A percentile compares a stretch with the other conserved stretches of the same genome.
Evolutionary conservation across 2,888 invertebrate genomes (phyloP).

Genomic region (Chirona hameri): DNA sequence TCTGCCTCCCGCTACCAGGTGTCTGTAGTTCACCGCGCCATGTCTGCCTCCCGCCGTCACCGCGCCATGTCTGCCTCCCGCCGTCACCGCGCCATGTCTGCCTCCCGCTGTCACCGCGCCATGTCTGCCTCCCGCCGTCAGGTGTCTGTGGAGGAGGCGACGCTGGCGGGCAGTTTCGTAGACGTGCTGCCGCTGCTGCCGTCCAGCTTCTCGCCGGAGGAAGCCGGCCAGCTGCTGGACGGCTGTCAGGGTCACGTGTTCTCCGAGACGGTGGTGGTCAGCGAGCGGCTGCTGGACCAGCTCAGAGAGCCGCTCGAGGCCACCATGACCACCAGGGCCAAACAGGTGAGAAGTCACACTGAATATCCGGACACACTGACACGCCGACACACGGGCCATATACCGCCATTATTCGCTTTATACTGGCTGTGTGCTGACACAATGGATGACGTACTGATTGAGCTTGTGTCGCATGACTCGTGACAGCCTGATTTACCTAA

Average conservation of each 20-base stretch:
- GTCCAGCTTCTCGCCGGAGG: conserved; percentile 71
- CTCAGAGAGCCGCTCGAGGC: conserved; percentile 44
- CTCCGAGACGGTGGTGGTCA: conserved; percentile 54
- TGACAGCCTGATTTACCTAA: too few relatives aligned
- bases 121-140: too few relatives aligned
- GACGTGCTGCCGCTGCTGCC: conserved; percentile 75
- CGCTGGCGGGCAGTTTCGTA: conserved; percentile 53
- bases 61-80: too few relatives aligned
- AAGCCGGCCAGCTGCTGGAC: conserved; percentile 66
- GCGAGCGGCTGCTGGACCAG: conserved; percentile 63
- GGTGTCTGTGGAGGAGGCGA: conserved; percentile 28
- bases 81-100: too few relatives aligned
- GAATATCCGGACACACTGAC: too few relatives aligned
- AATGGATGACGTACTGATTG: too few relatives aligned
- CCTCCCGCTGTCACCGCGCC: too few relatives aligned
- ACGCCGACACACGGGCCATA: too few relatives aligned
- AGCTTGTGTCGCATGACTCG: too few relatives aligned
- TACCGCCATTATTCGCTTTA: too few relatives aligned
- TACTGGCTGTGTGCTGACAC: too few relatives aligned
- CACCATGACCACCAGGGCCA: conserved; percentile 36
- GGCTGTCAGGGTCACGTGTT: conserved; percentile 46
- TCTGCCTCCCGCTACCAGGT: not conserved
- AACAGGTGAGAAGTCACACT: conserved; percentile 35
- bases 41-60: not conserved
- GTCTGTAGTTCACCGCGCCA: not conserved